Evolutionary conservation across 2,888 invertebrate genomes (phyloP), one percentile per base, ranked within the genome.

Genomic region (Auanema sp.): DNA sequence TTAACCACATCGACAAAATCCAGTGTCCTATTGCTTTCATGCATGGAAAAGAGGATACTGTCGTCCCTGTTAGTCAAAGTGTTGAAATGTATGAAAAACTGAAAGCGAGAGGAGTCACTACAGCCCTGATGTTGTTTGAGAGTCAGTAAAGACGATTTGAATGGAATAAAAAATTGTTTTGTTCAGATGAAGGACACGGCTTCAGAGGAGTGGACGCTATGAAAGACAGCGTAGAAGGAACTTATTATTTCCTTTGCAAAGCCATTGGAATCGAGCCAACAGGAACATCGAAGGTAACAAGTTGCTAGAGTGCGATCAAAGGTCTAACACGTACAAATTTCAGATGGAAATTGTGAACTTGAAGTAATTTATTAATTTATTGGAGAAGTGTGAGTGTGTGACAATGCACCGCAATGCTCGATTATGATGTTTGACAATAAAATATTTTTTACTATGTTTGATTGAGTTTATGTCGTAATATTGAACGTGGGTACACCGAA

Each of bases 161-260:
- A 50, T n/a, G 11, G 50, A 11, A 12, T 23, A 11, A 24, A 50
- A 47, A 47, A 47, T 18, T 16, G 21, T 18, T 47, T 47, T 21
- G 16, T 64, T 44, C 61, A 85, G 85, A 85, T 40, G 86, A 86
- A 70, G 85, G 85, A 54, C 86, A 86, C 76, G 86, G 86, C 4
- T 86, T 86, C 75, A 72, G 85, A 12, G 83, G 83, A 61, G 77
- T 84, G 40, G 83, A 84, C 60, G 85, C 85, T 58, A 84, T 86
- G 42, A 80, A 83, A 65, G 76, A 72, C 40, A 79, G 84, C 16
- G 72, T 85, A n/a, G 85, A 86, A 72, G 85, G 84, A 40, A 84
- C 85, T 58, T 85, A 85, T 65, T 85, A 83, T 67, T 86, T 85
- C 81, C 83, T 81, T 33, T 73, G 72, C 65, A 73, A 69, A 47